phyloP scores from a whole-genome alignment of 2,113 vertebrate species.

The Charina bottae region DNA sequence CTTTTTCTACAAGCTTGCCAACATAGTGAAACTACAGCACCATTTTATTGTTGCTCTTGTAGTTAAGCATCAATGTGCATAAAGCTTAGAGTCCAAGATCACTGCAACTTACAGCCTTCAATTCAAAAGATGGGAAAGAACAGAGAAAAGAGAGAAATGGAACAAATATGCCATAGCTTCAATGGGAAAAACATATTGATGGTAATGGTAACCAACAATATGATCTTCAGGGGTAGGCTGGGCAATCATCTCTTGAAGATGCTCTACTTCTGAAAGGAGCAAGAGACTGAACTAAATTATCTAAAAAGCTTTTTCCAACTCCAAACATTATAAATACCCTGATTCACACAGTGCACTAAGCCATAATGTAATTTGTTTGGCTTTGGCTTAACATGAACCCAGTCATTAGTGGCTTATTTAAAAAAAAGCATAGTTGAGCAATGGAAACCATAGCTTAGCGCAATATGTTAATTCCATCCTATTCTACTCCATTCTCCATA shows the following conservation, averaged over 20 bases:
- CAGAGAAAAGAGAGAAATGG: neutral
- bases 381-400: neutral
- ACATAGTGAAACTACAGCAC: neutral
- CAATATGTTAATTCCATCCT: neutral
- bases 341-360: neutral
- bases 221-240: neutral
- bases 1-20: neutral
- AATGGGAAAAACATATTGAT: neutral
- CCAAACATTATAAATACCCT: neutral
- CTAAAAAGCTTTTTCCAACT: neutral
- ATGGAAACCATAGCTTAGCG: neutral
- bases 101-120: neutral
- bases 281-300: neutral
- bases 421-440: neutral
- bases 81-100: neutral
- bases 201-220: neutral
- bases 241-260: neutral
- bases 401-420: neutral
- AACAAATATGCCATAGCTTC: neutral
- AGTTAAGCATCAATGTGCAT: neutral
- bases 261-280: neutral
- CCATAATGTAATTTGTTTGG: neutral
- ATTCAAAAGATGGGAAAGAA: neutral
- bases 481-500: neutral
- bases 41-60: neutral